Evolutionary conservation across 2,888 invertebrate genomes (phyloP), one percentile per base, ranked within the genome.

Genomic region (Automeris io): DNA sequence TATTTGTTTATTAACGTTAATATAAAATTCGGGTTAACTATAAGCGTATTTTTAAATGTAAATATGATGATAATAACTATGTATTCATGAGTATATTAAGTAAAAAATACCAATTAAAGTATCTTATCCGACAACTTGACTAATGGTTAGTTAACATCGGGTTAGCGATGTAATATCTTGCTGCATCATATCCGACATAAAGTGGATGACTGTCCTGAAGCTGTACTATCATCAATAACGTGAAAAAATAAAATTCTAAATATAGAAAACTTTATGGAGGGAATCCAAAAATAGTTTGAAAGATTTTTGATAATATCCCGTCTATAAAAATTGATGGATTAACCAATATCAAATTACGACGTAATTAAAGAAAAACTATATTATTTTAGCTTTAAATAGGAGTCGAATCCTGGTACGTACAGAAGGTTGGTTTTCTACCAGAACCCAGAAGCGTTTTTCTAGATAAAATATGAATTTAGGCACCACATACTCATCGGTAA

Each of bases 131-230:
- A 52, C 55, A 43, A 55, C 46, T 63, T 64, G 61, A 67, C 51
- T 68, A 68, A 70, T 72, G 71, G 64, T 53, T 48, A 47, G 46
- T 18, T 18, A 18, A 35, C 16, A 13, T 6, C 18, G 25, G 32
- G 25, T 26, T 33, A 25, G 31, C 13, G 38, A 25, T 7, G 35
- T n/a, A 22, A 6, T 13, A 33, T 70, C 67, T 41, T 58, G 83
- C 77, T 68, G 68, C 64, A 56, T 82, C 78, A 83, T 57, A 55
- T 83, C 83, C 83, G 80, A 59, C 46, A 49, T 51, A 72, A 80
- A 83, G 80, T 80, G 79, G 80, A 75, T 76, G 68, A 72, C 56
- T 46, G 61, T 53, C 43, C 40, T 37, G 33, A 25, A 8, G 12
- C 16, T 16, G 33, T 38, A 33, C 24, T 38, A 33, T 12, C 26